Evolutionary conservation across 2,888 invertebrate genomes (phyloP).

Genomic region (Lutraria lutraria): DNA sequence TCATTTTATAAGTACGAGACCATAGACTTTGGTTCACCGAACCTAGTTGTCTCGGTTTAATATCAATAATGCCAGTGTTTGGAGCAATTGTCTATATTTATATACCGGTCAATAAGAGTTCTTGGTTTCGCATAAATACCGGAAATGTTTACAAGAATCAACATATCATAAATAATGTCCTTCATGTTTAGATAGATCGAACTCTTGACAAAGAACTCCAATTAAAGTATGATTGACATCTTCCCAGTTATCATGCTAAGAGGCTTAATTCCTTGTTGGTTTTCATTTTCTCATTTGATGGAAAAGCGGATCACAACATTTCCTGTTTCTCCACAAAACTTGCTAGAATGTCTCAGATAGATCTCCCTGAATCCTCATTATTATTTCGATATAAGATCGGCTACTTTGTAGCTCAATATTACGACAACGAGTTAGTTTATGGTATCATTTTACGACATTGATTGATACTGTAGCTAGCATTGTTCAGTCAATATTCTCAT

Average conservation of each 20-base stretch:
- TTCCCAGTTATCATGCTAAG: constrained; percentile 18
- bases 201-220: constrained; percentile 54
- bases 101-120: constrained; percentile 7
- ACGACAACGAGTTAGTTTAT: constrained; percentile 61
- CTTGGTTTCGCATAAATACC: constrained; percentile 23
- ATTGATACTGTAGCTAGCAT: constrained; percentile 48
- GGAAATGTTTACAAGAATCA: constrained; percentile 57
- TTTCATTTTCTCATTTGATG: constrained; percentile 41
- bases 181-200: constrained; percentile 36
- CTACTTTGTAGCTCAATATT: constrained; percentile 56
- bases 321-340: constrained; percentile 31
- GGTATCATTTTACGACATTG: constrained; percentile 66
- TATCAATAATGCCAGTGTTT: neutral
- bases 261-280: constrained; percentile 33
- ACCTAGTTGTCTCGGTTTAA: neutral
- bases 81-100: neutral
- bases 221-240: constrained; percentile 41
- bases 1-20: neutral
- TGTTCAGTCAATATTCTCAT: constrained; percentile 33
- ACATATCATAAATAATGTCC: constrained; percentile 53
- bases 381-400: constrained; percentile 53
- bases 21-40: neutral
- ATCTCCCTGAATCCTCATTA: constrained; percentile 48
- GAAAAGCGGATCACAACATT: constrained; percentile 38
- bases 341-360: constrained; percentile 18